Evolutionary conservation across 2,797 vertebrate genomes (phyloP), one percentile per base, ranked within the genome.

Genomic region (Agapornis canus): DNA sequence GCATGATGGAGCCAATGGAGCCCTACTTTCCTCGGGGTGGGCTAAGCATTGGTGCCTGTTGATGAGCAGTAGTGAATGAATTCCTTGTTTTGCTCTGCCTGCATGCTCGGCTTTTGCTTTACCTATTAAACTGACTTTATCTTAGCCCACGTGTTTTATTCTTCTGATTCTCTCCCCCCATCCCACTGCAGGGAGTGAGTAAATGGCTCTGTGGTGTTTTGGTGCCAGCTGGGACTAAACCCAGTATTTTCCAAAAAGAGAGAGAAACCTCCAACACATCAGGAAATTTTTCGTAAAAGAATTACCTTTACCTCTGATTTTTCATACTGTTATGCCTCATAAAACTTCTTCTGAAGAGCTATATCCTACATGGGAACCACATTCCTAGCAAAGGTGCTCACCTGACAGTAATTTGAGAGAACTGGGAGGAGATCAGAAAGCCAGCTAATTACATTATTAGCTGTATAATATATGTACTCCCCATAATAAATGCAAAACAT

Each of bases 1-100:
- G 5, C 0, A 1, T 2, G 23, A 13, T 20, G n/a, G 37, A 27
- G 6, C 14, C 27, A 23, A 13, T 20, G n/a, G 37, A 27, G 6
- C 17, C n/a, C 17, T 39, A 42, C 47, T 51, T 18, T 57, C 17
- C 63, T 51, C 13, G 27, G 32, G 48, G 19, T 73, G 75, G 75
- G 42, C 47, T 43, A 19, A 43, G 18, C 60, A 48, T 7, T 37
- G 37, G 37, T 45, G 37, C 29, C 37, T 23, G 21, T 1, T 37
- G 63, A 45, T 3, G 49, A n/a, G 8, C 39, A 40, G 4, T 10
- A 22, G n/a, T 15, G 32, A 70, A 76, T 40, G 32, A 86, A 81
- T 76, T 31, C 7, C 13, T 52, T 59, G 39, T 4, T 81, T 37
- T 37, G 43, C 27, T 52, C 35, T 70, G 32, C 31, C 21, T 77